Evolutionary conservation across 2,888 invertebrate species (phyloP).

Genomic region (Macaria notata): DNA sequence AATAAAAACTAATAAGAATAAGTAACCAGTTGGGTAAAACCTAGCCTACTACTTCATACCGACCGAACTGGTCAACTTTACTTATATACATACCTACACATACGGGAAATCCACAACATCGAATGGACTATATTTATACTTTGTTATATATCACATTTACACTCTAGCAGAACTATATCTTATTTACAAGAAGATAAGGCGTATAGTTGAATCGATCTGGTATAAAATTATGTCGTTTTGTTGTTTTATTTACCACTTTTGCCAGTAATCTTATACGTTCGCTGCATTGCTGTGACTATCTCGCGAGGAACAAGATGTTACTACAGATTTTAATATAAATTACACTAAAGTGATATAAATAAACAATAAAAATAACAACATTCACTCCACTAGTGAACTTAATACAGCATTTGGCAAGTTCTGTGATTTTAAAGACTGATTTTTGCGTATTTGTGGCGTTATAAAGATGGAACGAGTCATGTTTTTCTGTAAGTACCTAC

Average conservation of each 20-base stretch:
- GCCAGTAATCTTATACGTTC: conserved; percentile 10
- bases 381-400: too few species aligned
- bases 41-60: conserved; percentile 2
- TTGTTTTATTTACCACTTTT: neutral
- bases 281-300: conserved; percentile 12
- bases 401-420: neutral
- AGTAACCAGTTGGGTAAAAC: conserved; percentile 7
- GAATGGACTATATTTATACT: conserved; percentile 1
- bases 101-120: conserved; percentile 19
- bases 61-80: neutral
- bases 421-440: conserved; percentile 17
- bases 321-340: neutral
- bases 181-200: neutral
- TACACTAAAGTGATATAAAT: neutral
- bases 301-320: conserved; percentile 5
- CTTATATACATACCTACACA: conserved; percentile 7
- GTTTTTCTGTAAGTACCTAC: conserved; percentile 20
- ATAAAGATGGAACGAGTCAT: conserved; percentile 10
- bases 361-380: neutral
- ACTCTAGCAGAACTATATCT: neutral
- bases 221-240: conserved; percentile 1
- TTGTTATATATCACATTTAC: neutral
- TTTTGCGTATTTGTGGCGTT: conserved; percentile 7
- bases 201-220: neutral
- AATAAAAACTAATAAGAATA: too few species aligned